Evolutionary conservation across 2,797 vertebrate species (phyloP).

Genomic region (Oryzias sinensis): DNA sequence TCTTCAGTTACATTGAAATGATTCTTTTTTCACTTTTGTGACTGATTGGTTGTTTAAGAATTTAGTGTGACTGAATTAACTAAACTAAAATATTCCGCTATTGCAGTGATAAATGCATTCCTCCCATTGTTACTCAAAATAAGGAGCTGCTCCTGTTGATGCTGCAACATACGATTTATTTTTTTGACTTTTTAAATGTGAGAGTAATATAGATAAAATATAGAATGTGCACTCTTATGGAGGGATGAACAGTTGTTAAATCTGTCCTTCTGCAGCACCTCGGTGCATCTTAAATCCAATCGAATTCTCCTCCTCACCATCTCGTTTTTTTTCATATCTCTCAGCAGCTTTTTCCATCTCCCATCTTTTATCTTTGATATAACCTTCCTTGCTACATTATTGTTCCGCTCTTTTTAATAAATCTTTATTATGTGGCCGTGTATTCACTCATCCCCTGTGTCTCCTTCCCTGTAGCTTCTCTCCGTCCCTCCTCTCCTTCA

Average conservation of each 20-base stretch:
- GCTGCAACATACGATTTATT: no score
- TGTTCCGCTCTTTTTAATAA: slow-evolving; percentile 54
- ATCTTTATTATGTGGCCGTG: slow-evolving; percentile 45
- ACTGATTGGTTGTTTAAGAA: no score
- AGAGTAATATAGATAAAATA: not conserved
- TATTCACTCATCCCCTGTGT: slow-evolving; percentile 49
- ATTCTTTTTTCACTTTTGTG: no score
- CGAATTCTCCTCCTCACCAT: slow-evolving; percentile 13
- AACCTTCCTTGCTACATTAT: slow-evolving; percentile 44
- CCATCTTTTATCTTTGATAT: slow-evolving; percentile 24
- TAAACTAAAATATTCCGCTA: no score
- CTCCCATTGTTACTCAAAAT: not conserved
- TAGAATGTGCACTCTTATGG: slow-evolving; percentile 6
- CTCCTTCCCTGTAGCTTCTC: slow-evolving; percentile 40
- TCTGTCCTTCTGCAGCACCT: slow-evolving; percentile 16
- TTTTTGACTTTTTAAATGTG: no score
- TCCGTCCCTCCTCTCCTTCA: slow-evolving; percentile 41
- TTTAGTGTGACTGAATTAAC: no score
- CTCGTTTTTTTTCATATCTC: slow-evolving; percentile 14
- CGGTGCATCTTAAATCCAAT: slow-evolving; percentile 9
- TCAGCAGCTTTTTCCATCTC: slow-evolving; percentile 20
- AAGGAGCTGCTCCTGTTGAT: no score
- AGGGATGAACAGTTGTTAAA: slow-evolving; percentile 19
- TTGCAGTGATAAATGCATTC: not conserved
- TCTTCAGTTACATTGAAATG: no score